Base-by-base conservation (phyloP, 2,113 vertebrate genomes). In the Xerus inauris region DNA sequence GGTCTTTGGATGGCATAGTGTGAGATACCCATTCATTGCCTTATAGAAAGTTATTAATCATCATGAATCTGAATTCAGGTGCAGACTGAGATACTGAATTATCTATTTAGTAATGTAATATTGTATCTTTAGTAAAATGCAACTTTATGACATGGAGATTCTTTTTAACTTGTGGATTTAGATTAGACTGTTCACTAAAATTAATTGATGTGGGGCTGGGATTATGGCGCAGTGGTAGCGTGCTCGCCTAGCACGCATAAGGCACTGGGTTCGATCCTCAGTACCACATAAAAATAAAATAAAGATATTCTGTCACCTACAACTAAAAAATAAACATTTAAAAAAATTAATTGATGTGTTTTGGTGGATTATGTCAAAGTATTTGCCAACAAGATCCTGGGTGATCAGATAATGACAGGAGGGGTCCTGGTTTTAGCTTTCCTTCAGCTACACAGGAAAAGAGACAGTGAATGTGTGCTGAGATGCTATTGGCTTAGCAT, bases 151-250 rank as follows among this genome's bases (percentile, higher is more conserved):
- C 67, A 45, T 47, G 35, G 38, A 87, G 9, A 77, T 42, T 62
- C 65, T 85, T 85, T 85, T 90, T 77, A 42, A 30, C 51, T 62
- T 59, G 40, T 76, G 62, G n/a, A 73, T 32, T 89, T 77, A 73
- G 38, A 82, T 82, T 72, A 67, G 32, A 64, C n/a, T 83, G 20
- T 83, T 89, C 20, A 69, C 85, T 72, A 81, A 89, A 91, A 91
- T n/a, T n/a, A n/a, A n/a, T n/a, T n/a, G n/a, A n/a, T n/a, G n/a
- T n/a, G n/a, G n/a, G n/a, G n/a, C n/a, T n/a, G n/a, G n/a, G n/a
- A n/a, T n/a, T n/a, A n/a, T n/a, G n/a, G n/a, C n/a, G n/a, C n/a
- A n/a, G n/a, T n/a, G n/a, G n/a, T n/a, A n/a, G n/a, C n/a, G n/a
- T n/a, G n/a, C n/a, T n/a, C n/a, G n/a, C n/a, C n/a, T n/a, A n/a